phyloP scores from a whole-genome alignment of 1,140 invertebrate genomes.

The Bombus waltoni region DNA sequence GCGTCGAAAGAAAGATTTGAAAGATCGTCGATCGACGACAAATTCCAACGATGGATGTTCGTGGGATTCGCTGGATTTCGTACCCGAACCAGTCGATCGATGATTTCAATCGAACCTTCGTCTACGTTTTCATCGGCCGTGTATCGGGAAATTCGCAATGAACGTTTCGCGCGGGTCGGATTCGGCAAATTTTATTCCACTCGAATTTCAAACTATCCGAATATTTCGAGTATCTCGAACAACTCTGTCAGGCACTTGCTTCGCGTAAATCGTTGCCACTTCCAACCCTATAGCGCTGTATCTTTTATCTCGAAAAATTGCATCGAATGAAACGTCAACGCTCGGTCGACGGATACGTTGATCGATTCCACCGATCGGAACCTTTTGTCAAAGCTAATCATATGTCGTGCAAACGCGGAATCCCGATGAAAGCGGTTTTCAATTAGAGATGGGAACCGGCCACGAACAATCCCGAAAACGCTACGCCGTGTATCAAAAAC shows the following conservation, averaged over 20 bases:
- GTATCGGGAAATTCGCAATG: background rate
- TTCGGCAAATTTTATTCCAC: background rate
- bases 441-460: background rate
- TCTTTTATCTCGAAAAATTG: background rate
- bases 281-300: background rate
- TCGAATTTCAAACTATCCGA: background rate
- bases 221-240: background rate
- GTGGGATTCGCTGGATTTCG: too few species aligned
- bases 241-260: background rate
- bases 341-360: background rate
- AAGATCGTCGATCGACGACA: too few species aligned
- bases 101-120: too few species aligned
- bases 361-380: background rate
- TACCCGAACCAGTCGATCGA: too few species aligned
- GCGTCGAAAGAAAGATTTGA: too few species aligned
- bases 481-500: too few species aligned
- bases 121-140: background rate
- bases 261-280: conserved; percentile 2
- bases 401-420: too few species aligned
- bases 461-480: background rate
- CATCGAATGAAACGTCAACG: background rate
- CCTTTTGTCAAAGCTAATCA: background rate
- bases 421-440: background rate
- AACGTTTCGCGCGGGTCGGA: background rate
- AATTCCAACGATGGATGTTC: too few species aligned